Evolutionary conservation across 2,113 vertebrate species (phyloP).

Genomic region (Dromaius novaehollandiae): DNA sequence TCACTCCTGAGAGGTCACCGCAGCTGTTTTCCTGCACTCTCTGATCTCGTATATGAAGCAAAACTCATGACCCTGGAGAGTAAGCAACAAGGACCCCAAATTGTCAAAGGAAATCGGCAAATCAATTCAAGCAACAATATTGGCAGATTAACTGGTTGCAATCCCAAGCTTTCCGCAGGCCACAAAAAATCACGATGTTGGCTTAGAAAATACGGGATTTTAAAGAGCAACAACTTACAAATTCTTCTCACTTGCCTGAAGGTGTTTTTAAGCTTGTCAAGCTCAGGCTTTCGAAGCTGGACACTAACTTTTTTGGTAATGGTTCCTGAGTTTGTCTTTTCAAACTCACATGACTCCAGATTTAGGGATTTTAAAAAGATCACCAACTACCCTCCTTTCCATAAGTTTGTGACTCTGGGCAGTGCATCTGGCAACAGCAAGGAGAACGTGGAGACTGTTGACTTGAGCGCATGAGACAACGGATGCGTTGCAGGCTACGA

Average conservation of each 20-base stretch:
- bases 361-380: not conserved
- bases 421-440: not conserved
- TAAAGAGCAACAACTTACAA: not conserved
- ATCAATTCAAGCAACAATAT: not conserved
- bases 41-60: rapidly evolving
- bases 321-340: not conserved
- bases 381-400: not conserved
- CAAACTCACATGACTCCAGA: rapidly evolving
- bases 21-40: not conserved
- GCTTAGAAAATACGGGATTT: not conserved
- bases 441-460: not conserved
- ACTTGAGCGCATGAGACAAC: not conserved
- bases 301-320: not conserved
- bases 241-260: not conserved
- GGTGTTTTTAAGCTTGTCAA: not conserved
- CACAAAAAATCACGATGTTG: not conserved
- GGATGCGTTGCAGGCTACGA: not conserved
- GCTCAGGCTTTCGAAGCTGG: not conserved
- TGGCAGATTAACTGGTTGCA: not conserved
- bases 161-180: not conserved
- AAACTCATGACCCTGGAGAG: rapidly evolving
- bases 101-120: not conserved
- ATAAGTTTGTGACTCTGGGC: not conserved
- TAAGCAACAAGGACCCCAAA: not conserved
- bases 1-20: not conserved